These are phyloP conservation scores for Ceratosolen solmsi DNA, from an alignment of 1,140 invertebrate genomes.

Conservation along the genomic window DNA sequence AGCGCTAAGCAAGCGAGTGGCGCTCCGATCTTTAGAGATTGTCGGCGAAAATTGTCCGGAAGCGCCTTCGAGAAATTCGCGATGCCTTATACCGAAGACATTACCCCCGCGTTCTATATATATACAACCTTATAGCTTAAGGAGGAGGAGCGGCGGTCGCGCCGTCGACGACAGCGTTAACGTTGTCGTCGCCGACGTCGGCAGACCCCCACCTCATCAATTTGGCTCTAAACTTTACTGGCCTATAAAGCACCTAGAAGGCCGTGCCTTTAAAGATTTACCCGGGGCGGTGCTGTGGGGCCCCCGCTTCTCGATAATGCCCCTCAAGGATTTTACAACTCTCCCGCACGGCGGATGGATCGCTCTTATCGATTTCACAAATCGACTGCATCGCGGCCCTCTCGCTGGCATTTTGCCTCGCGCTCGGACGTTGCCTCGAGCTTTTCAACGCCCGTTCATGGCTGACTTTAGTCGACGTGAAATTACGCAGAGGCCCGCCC, in stretches of 20 bases:
- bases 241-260: conserved; percentile 37
- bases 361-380: conserved; percentile 41
- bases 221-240: conserved; percentile 46
- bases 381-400: neutral
- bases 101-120: conserved; percentile 6
- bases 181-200: neutral
- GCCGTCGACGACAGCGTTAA: neutral
- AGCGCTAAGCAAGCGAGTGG: too few species aligned
- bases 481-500: too few species aligned
- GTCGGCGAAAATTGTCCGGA: neutral
- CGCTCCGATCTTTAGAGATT: too few species aligned
- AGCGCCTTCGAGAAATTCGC: neutral
- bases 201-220: conserved; percentile 6
- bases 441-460: too few species aligned
- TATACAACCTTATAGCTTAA: neutral
- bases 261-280: conserved; percentile 12
- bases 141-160: neutral
- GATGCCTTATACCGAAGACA: neutral
- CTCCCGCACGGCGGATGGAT: neutral
- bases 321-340: conserved; percentile 31
- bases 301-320: neutral
- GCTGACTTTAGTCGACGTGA: too few species aligned
- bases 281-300: too few species aligned
- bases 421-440: neutral
- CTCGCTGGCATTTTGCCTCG: too few species aligned